These are phyloP conservation scores for Sipha maydis DNA, from an alignment of 2,888 invertebrate genomes.

Conservation along the genomic window DNA sequence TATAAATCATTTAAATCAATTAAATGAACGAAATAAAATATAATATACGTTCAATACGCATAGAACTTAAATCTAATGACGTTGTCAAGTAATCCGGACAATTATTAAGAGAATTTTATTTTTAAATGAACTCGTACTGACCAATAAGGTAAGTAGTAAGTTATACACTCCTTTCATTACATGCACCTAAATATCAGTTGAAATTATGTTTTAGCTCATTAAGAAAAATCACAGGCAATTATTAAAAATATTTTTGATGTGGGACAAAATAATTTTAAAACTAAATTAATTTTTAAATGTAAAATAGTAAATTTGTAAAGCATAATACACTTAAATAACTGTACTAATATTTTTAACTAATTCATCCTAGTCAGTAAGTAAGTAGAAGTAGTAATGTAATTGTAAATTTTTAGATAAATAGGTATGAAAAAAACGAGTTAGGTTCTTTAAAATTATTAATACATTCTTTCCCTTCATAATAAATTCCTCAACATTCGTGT, in stretches of 20 bases:
- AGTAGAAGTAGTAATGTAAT: background rate
- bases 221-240: background rate
- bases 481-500: background rate
- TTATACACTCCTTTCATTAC: background rate
- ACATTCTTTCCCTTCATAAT: background rate
- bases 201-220: background rate
- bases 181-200: no score
- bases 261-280: background rate
- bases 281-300: background rate
- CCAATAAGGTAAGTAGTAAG: background rate
- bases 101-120: background rate
- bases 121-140: background rate
- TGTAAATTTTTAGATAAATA: background rate
- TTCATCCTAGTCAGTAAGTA: background rate
- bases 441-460: background rate
- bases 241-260: background rate
- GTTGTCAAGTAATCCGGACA: background rate
- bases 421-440: conserved; percentile 31
- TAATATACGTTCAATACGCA: background rate
- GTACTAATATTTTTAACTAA: background rate
- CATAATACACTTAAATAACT: background rate
- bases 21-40: background rate
- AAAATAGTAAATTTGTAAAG: background rate
- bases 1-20: background rate
- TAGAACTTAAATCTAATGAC: background rate